These are phyloP conservation scores for Apamea anceps DNA, from an alignment of 2,888 invertebrate species.

Conservation along the genomic window DNA sequence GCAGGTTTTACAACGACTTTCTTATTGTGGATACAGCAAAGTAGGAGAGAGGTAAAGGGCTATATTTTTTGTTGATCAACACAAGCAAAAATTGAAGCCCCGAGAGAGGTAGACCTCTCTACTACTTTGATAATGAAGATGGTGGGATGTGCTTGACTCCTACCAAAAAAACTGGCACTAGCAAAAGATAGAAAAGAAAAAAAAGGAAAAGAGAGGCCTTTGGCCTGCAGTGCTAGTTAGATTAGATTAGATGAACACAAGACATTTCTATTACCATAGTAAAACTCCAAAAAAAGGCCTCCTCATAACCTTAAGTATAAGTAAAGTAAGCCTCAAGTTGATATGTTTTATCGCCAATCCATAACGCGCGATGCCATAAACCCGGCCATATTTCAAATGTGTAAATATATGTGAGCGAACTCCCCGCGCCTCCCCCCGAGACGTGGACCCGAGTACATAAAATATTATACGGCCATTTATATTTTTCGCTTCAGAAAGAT, in stretches of 20 bases:
- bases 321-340: constrained; percentile 66
- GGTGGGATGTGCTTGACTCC: too few relatives aligned
- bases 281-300: constrained; percentile 22
- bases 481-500: constrained; percentile 74
- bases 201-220: too few relatives aligned
- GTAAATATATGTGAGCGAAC: constrained; percentile 82
- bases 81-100: too few relatives aligned
- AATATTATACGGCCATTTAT: constrained; percentile 84
- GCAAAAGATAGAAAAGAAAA: too few relatives aligned
- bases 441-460: constrained; percentile 74
- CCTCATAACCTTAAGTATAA: constrained; percentile 41
- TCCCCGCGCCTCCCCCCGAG: constrained; percentile 65
- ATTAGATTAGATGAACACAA: not conserved
- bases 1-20: too few relatives aligned
- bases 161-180: too few relatives aligned
- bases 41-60: too few relatives aligned
- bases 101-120: too few relatives aligned
- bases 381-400: constrained; percentile 84
- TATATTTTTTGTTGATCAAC: too few relatives aligned
- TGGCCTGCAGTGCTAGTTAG: too few relatives aligned
- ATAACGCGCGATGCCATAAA: constrained; percentile 85
- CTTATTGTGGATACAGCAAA: too few relatives aligned
- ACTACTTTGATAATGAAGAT: too few relatives aligned
- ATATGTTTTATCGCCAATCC: constrained; percentile 85
- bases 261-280: not conserved